Conservation (phyloP, 2,797 vertebrate genomes). For the Schizothorax lantsangensis region DNA sequence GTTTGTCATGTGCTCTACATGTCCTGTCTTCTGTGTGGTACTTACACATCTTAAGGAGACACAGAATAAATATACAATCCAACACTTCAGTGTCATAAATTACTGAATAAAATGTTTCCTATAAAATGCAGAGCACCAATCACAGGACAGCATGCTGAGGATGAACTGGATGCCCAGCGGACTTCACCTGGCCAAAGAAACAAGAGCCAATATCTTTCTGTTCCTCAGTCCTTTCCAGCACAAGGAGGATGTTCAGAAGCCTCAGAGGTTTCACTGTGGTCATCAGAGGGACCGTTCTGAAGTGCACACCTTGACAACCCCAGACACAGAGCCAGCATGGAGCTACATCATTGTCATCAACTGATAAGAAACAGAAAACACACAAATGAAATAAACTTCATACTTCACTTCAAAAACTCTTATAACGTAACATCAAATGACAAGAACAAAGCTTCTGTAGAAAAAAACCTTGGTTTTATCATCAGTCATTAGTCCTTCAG, state of each 20-base stretch:
- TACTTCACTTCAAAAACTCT: not conserved
- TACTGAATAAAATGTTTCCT: not conserved
- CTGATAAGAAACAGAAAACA: constrained; percentile 15
- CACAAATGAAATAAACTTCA: not conserved
- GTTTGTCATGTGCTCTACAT: not conserved
- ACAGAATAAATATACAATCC: not conserved
- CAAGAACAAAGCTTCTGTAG: not conserved
- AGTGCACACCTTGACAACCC: constrained; percentile 35
- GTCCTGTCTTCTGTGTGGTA: not conserved
- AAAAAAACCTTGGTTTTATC: not conserved
- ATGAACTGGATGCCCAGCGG: not conserved
- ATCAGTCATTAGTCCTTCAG: not conserved
- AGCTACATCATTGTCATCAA: not conserved
- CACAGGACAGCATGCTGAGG: not conserved
- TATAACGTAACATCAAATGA: not conserved
- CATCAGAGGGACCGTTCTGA: constrained; percentile 30
- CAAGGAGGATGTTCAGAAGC: not conserved
- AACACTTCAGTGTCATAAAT: not conserved
- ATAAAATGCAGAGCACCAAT: not conserved
- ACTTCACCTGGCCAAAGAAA: not conserved
- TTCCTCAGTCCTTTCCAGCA: constrained; percentile 16
- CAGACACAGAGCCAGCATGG: constrained; percentile 47
- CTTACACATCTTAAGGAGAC: not conserved
- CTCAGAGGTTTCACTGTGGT: not conserved
- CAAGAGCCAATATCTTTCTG: not conserved